Evolutionary conservation across 2,113 vertebrate genomes (phyloP).

Genomic region (Actenoides hombroni): DNA sequence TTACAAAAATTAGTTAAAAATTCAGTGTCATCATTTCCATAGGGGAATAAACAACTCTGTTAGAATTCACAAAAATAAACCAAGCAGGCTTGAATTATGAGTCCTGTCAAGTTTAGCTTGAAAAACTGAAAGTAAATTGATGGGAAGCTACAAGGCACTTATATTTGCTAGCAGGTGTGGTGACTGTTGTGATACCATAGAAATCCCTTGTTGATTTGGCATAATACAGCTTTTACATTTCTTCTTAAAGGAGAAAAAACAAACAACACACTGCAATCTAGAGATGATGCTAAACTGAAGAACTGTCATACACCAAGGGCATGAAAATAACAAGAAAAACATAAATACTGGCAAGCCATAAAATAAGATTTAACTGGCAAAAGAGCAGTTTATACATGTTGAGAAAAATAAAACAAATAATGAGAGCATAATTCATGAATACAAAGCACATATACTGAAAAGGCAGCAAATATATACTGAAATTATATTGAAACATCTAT

Average conservation of each 20-base stretch:
- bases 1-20: not conserved
- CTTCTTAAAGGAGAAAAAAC: not conserved
- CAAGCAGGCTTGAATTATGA: not conserved
- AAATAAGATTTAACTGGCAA: slow-evolving; percentile 4
- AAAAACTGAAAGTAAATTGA: slow-evolving; percentile 18
- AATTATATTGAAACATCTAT: not conserved
- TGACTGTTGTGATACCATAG: not conserved
- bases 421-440: not conserved
- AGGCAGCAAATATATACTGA: not conserved
- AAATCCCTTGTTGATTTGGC: not conserved
- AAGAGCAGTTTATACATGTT: not conserved
- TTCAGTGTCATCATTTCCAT: not conserved
- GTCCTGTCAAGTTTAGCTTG: not conserved
- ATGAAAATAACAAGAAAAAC: not conserved
- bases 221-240: not conserved
- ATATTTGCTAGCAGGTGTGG: not conserved
- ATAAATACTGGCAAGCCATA: not conserved
- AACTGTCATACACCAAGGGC: not conserved
- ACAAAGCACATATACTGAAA: not conserved
- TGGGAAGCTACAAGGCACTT: not conserved
- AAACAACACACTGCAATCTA: not conserved
- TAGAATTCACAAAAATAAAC: not conserved
- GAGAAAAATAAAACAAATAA: not conserved
- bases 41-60: not conserved
- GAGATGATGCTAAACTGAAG: not conserved